A percentile compares a stretch with the other conserved stretches of the same genome.
Conservation (phyloP, 2,888 invertebrate genomes). For the Chalcosyrphus nemorum region DNA sequence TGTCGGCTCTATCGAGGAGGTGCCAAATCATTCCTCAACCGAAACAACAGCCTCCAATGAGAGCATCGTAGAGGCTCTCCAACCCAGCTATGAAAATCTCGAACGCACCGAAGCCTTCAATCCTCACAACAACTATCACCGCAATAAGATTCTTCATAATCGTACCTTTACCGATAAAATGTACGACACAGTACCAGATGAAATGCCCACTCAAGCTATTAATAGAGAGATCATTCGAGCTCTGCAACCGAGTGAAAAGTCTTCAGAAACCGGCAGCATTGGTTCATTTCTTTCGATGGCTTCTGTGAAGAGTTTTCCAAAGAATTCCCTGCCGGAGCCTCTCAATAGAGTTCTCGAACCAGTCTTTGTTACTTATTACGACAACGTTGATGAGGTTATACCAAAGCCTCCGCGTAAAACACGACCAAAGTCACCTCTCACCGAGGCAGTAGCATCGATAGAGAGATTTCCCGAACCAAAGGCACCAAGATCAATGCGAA, state of each 20-base stretch:
- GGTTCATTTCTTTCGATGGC: conserved; percentile 94
- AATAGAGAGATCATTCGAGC: conserved; percentile 79
- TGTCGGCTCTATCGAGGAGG: conserved; percentile 81
- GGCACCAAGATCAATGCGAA: conserved; percentile 76
- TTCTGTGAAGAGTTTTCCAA: conserved; percentile 92
- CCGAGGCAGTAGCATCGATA: conserved; percentile 76
- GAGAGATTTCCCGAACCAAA: conserved; percentile 79
- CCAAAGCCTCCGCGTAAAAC: conserved; percentile 67
- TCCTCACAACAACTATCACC: conserved; percentile 80
- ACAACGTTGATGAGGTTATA: conserved; percentile 81
- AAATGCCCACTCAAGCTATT: conserved; percentile 78
- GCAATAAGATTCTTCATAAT: conserved; percentile 79
- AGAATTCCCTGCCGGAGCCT: conserved; percentile 89
- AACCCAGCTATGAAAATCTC: conserved; percentile 77
- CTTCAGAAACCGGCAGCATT: conserved; percentile 84
- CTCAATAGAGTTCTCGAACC: conserved; percentile 90
- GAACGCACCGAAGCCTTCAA: conserved; percentile 81
- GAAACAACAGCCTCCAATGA: conserved; percentile 77
- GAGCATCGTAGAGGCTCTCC: conserved; percentile 75
- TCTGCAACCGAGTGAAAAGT: conserved; percentile 78
- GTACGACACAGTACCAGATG: conserved; percentile 72
- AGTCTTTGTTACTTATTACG: conserved; percentile 88
- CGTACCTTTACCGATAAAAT: conserved; percentile 76
- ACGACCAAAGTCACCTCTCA: conserved; percentile 65
- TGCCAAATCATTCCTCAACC: conserved; percentile 78